Evolutionary conservation across 2,113 vertebrate genomes (phyloP).

Genomic region (Pseudopodoces humilis): DNA sequence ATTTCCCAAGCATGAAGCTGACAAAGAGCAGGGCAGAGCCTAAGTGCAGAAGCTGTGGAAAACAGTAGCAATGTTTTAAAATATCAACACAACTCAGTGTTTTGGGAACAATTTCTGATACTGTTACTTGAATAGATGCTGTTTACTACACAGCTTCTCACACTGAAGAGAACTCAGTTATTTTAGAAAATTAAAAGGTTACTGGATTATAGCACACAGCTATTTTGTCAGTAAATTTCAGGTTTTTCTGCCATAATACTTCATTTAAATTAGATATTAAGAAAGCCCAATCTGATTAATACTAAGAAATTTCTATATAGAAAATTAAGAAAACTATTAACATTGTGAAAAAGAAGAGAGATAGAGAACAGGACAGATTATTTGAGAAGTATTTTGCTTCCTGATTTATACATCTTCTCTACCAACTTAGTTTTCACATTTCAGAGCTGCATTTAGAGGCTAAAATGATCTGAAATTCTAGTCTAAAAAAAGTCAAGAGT

Average conservation of each 20-base stretch:
- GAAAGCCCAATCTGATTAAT: background rate
- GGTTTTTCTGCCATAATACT: background rate
- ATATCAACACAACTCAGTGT: background rate
- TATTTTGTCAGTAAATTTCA: background rate
- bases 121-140: background rate
- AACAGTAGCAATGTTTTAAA: constrained; percentile 8
- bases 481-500: background rate
- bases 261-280: background rate
- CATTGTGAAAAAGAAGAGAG: background rate
- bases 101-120: background rate
- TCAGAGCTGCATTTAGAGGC: background rate
- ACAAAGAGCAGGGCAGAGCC: constrained; percentile 15
- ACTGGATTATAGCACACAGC: background rate
- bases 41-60: background rate
- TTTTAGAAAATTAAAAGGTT: background rate
- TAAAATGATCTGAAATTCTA: background rate
- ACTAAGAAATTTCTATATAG: background rate
- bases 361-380: background rate
- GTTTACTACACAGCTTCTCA: background rate
- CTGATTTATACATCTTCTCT: background rate
- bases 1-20: constrained; percentile 23
- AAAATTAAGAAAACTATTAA: background rate
- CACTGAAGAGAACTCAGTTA: background rate
- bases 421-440: background rate
- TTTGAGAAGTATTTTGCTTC: background rate